phyloP scores from a whole-genome alignment of 2,888 invertebrate genomes.

The Drosophila paramelanica region DNA sequence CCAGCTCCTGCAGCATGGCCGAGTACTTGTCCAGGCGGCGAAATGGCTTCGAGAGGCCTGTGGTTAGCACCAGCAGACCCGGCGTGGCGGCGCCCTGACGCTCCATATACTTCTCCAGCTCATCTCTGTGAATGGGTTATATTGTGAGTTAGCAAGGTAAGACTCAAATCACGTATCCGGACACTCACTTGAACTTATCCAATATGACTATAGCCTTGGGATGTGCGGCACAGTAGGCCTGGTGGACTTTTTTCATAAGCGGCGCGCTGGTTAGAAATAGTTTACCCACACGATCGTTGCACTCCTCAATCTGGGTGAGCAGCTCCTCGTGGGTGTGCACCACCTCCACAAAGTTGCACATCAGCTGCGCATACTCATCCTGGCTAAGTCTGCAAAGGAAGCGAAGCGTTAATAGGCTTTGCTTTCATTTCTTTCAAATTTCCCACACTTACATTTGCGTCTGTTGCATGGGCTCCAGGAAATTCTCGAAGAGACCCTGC shows the following conservation, averaged over 20 bases:
- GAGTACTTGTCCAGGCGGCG: conserved; percentile 97
- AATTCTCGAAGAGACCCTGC: conserved; percentile 93
- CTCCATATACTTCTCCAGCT: conserved; percentile 94
- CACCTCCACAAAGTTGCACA: conserved; percentile 95
- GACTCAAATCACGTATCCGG: not conserved
- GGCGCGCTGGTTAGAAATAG: conserved; percentile 94
- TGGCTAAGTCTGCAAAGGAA: conserved; percentile 88
- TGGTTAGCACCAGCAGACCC: conserved; percentile 95
- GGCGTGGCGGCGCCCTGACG: conserved; percentile 93
- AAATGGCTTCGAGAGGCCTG: conserved; percentile 97
- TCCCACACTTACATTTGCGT: conserved; percentile 91
- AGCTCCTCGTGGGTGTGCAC: conserved; percentile 94
- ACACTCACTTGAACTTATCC: conserved; percentile 95
- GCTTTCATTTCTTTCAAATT: not conserved
- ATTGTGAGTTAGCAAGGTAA: not conserved
- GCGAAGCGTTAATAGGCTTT: not conserved
- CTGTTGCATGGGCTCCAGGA: conserved; percentile 93
- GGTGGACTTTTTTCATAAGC: conserved; percentile 93
- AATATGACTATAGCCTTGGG: conserved; percentile 97
- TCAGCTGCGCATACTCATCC: conserved; percentile 94
- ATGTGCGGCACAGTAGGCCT: conserved; percentile 96
- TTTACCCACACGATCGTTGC: conserved; percentile 94
- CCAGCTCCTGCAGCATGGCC: conserved; percentile 96
- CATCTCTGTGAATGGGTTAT: conserved; percentile 87
- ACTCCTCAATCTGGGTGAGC: conserved; percentile 91